phyloP scores from a whole-genome alignment of 2,113 vertebrate genomes.

The Seriola quinqueradiata region DNA sequence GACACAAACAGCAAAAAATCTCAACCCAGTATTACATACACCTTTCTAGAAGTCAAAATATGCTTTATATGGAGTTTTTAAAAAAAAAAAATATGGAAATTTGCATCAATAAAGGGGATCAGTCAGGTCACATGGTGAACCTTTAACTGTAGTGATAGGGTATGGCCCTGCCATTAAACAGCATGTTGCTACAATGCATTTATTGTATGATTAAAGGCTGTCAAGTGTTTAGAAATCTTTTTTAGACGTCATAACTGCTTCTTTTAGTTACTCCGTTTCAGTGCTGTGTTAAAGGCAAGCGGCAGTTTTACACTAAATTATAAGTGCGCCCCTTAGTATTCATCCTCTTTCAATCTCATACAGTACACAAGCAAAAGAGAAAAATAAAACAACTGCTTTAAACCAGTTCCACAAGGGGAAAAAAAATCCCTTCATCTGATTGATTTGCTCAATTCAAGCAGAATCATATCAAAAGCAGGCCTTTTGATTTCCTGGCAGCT shows the following conservation, averaged over 20 bases:
- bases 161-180: conserved; percentile 39
- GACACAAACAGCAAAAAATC: background rate
- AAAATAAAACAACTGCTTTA: conserved; percentile 11
- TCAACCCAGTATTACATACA: background rate
- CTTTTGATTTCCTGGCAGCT: conserved; percentile 8
- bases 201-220: conserved; percentile 45
- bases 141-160: background rate
- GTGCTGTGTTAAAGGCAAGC: conserved; percentile 51
- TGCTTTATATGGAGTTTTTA: background rate
- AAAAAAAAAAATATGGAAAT: background rate
- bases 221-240: conserved; percentile 7
- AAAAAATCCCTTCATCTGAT: background rate
- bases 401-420: conserved; percentile 2
- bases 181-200: conserved; percentile 42
- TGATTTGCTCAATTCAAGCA: conserved; percentile 3
- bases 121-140: conserved; percentile 10
- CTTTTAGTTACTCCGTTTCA: conserved; percentile 18
- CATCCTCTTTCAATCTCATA: conserved; percentile 1
- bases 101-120: conserved; percentile 39
- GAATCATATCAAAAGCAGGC: conserved; percentile 22
- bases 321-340: conserved; percentile 9
- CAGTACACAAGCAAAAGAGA: conserved; percentile 30
- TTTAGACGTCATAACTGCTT: conserved; percentile 12
- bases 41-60: background rate
- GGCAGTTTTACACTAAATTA: conserved; percentile 31